A percentile compares a stretch with the other conserved stretches of the same genome.
Conservation (phyloP, 1,140 invertebrate genomes). For the Drosophila saltans region DNA sequence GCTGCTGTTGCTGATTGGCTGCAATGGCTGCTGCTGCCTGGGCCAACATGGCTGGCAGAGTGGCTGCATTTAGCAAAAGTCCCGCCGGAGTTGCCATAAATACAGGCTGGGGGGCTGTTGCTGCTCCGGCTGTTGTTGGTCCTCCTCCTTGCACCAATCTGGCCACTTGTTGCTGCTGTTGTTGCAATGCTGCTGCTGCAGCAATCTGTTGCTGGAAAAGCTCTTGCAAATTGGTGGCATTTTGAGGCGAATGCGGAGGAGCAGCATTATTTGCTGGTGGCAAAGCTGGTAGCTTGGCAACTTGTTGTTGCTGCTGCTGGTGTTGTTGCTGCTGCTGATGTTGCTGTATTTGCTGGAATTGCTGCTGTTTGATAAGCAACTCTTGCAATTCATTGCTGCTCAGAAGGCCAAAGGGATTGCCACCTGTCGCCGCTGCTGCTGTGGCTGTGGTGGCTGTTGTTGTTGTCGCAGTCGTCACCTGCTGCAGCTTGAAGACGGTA, state of each 20-base stretch:
- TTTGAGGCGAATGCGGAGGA: conserved; percentile 2
- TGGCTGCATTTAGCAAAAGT: conserved; percentile 71
- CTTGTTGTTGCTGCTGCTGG: conserved; percentile 33
- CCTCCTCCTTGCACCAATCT: conserved; percentile 43
- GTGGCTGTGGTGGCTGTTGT: conserved; percentile 76
- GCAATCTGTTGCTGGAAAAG: conserved; percentile 76
- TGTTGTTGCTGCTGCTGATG: conserved; percentile 45
- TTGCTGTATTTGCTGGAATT: conserved; percentile 51
- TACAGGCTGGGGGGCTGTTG: conserved; percentile 71
- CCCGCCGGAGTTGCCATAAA: conserved; percentile 80
- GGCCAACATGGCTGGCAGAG: conserved; percentile 74
- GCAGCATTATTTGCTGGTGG: conserved; percentile 34
- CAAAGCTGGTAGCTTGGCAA: conserved; percentile 23
- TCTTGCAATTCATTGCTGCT: conserved; percentile 69
- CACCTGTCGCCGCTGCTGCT: conserved; percentile 45
- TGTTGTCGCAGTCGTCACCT: conserved; percentile 79
- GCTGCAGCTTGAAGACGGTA: conserved; percentile 82
- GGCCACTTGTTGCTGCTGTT: conserved; percentile 66
- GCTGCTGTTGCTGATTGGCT: conserved; percentile 68
- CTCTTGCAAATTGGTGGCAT: conserved; percentile 64
- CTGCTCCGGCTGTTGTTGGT: conserved; percentile 30
- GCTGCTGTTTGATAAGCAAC: conserved; percentile 68
- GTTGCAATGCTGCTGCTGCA: conserved; percentile 65
- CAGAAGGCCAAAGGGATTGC: conserved; percentile 71
- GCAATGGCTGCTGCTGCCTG: conserved; percentile 71